phyloP scores from a whole-genome alignment of 2,797 vertebrate genomes.

The Lepus oiostolus region DNA sequence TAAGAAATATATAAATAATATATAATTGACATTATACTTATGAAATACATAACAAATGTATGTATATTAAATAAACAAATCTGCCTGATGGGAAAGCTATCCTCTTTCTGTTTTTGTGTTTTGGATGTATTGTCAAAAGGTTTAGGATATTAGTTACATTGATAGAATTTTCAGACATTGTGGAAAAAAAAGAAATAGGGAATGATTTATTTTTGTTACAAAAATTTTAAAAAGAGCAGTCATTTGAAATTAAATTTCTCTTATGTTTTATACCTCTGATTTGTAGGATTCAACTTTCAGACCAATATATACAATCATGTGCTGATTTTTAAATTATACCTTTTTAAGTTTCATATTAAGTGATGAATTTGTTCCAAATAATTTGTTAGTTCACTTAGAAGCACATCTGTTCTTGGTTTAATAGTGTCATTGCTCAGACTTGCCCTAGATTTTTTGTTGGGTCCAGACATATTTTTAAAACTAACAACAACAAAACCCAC shows the following conservation, averaged over 20 bases:
- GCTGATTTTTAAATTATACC: conserved; percentile 9
- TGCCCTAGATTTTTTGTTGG: conserved; percentile 42
- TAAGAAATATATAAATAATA: too few species aligned
- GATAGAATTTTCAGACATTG: conserved; percentile 9
- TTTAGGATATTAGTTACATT: conserved; percentile 6
- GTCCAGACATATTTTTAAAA: conserved; percentile 11
- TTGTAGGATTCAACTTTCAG: conserved; percentile 35
- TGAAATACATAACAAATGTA: not conserved
- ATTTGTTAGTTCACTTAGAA: conserved; percentile 30
- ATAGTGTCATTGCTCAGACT: not conserved
- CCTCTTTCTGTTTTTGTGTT: not conserved
- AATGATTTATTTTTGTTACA: not conserved
- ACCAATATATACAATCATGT: conserved; percentile 3
- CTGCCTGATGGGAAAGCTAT: not conserved
- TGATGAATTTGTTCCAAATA: conserved; percentile 3
- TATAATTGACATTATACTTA: too few species aligned
- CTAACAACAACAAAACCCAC: not conserved
- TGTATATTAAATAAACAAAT: not conserved
- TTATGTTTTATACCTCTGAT: conserved; percentile 4
- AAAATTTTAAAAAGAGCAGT: conserved; percentile 41
- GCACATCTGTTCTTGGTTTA: not conserved
- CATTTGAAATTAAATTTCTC: conserved; percentile 9
- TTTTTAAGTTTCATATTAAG: not conserved
- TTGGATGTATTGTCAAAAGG: conserved; percentile 25
- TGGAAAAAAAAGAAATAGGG: too few species aligned